Evolutionary conservation across 1,140 invertebrate genomes (phyloP), one percentile per base, ranked within the genome.

Genomic region (Papilio polytes): DNA sequence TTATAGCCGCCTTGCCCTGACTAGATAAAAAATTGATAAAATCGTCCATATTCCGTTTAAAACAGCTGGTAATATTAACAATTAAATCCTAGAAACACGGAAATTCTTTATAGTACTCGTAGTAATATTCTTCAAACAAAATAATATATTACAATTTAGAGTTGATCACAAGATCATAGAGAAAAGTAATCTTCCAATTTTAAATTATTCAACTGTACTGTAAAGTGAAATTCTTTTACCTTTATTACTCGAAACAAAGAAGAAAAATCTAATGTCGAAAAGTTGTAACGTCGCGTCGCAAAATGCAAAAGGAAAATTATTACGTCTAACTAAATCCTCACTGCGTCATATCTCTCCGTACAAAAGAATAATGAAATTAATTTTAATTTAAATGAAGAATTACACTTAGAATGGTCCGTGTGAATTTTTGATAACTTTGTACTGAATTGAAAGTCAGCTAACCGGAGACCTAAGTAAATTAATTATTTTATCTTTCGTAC

Each of bases 251-350:
- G 56, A 59, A 59, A 22, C 56, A 22, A 59, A 20, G 56, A 3
- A 59, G 8, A 59, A 59, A 22, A 20, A 22, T 22, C 1, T 10
- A 59, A n/a, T 7, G 36, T 8, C 0, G n/a, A n/a, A 20, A 59
- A 59, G 10, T 22, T 59, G n/a, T 59, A 59, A 59, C n/a, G 56
- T 59, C n/a, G 56, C 56, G 56, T 59, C n/a, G 56, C 56, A 59
- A 59, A 59, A 22, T 22, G 56, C 20, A 59, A 59, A 59, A 59
- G 6, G 20, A 26, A 59, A 59, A 59, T 59, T 59, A 22, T 59
- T 59, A 56, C 15, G n/a, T 59, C 56, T 59, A 59, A 22, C 12
- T 56, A 7, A 56, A 56, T 56, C 15, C 46, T 48, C 10, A 41
- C 36, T 41, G 46, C 46, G 10, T 48, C 51, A 53, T 53, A 18